A percentile compares a stretch with the other conserved stretches of the same genome.
phyloP scores from a whole-genome alignment of 2,888 invertebrate genomes.

The Ochropacha duplaris region DNA sequence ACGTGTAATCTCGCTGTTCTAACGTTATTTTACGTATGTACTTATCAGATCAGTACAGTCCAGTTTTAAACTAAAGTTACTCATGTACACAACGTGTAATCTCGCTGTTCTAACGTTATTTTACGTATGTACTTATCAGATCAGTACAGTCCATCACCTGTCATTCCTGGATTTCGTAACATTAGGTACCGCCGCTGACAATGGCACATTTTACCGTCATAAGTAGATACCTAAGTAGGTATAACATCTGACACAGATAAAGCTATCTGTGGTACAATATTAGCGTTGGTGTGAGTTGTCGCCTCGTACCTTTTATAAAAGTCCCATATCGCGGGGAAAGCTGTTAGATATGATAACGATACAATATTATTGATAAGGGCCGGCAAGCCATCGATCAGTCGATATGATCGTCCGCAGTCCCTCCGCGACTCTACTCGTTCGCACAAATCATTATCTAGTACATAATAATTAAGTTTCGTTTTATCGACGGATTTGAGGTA shows the following conservation, averaged over 20 bases:
- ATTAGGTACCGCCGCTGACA: constrained; percentile 34
- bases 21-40: neutral
- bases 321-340: constrained; percentile 78
- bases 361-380: constrained; percentile 79
- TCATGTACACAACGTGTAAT: neutral
- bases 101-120: neutral
- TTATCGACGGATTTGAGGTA: constrained; percentile 36
- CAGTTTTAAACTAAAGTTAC: too few relatives aligned
- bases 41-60: constrained; percentile 24
- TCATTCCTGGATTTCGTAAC: constrained; percentile 57
- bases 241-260: constrained; percentile 69
- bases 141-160: constrained; percentile 47
- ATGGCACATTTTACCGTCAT: constrained; percentile 40
- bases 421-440: constrained; percentile 34
- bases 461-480: constrained; percentile 34
- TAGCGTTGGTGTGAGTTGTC: constrained; percentile 52
- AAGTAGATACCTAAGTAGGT: constrained; percentile 5
- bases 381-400: constrained; percentile 77
- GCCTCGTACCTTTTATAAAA: constrained; percentile 65
- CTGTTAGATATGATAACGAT: constrained; percentile 80
- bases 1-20: neutral
- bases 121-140: constrained; percentile 11
- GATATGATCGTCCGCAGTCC: constrained; percentile 62
- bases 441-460: constrained; percentile 35
- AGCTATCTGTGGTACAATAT: constrained; percentile 58